Base-by-base conservation (phyloP, 2,797 vertebrate species). In the Liparis tanakae region DNA sequence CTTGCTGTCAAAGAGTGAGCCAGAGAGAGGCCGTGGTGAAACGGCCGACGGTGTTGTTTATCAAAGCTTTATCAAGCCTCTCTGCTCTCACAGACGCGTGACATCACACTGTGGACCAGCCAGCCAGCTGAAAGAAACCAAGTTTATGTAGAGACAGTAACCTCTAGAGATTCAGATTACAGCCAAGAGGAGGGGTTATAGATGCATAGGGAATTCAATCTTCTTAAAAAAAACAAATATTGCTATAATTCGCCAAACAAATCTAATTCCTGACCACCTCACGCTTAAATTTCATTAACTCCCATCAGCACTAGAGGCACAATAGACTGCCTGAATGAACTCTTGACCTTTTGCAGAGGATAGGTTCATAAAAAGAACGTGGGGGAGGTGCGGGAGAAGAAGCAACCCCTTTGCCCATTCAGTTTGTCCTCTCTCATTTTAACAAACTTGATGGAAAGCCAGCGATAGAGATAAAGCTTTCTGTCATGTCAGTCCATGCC, bases 1-100 rank as follows among this genome's bases (percentile, higher is more conserved):
- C 90, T 92, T 93, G 92, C 91, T 92, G 88, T 92, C 90, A 91
- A 79, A 85, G 85, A 87, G 71, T 20, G 80, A 87, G 81, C 80
- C 72, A 80, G 85, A 85, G 86, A 84, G 89, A 82, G 80, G 83
- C 83, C 83, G 84, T 62, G 41, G 85, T 51, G 71, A 89, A 92
- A 88, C 72, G 55, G 83, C 78, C 81, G 51, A 83, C 85, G 10
- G 67, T 83, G 90, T 90, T 93, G 89, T 92, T 93, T 92, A 91
- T 89, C 83, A 83, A 85, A 82, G 88, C 87, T 88, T 89, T 90
- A 92, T 93, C 87, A 90, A 89, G 79, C 84, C 86, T 72, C 77
- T 69, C 44, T 62, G 74, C 83, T 82, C 83, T 61, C 75, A 75
- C 84, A 76, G 89, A 85, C 66, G 70, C 74, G 83, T 86, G 85